Base-by-base conservation (phyloP, 2,888 invertebrate genomes). In the Dryomyza anilis region DNA sequence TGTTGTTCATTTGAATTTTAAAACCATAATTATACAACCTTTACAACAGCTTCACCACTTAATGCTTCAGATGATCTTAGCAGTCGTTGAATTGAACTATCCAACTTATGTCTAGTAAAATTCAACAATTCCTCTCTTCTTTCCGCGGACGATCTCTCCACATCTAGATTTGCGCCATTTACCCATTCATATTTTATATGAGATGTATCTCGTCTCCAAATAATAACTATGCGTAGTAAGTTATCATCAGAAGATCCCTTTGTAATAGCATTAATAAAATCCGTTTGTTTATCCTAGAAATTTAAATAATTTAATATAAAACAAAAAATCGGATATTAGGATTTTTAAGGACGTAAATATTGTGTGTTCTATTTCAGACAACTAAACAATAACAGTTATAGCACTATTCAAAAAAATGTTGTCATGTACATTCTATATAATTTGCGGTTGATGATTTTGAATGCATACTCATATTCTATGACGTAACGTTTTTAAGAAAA, bases 141-240 rank as follows among this genome's bases (percentile, higher is more conserved):
- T 72, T 83, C 73, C 64, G 78, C 76, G 29, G 76, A 73, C 19
- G 79, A 81, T 65, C 78, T 30, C 71, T 82, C 72, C 67, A 82
- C 63, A 74, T 78, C 67, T 48, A 80, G 64, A 58, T 76, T 76
- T 7, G 78, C 75, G 16, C 83, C 84, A 74, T 84, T 85, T 55
- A 87, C 86, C 95, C 96, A 97, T 81, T 96, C 95, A 81, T 95
- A 97, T 76, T 94, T 94, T 12, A 97, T 85, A 72, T 91, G 91
- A n/a, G 89, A 89, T 10, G 90, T 87, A 77, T 96, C 95, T 45
- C 92, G 88, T 1, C 96, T 88, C 96, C 96, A 97, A 69, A 96
- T 88, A 52, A 96, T 90, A 1, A 95, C 95, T 66, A 96, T 89
- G 72, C 93, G 89, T 67, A 93, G 85, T 48, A 91, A 84, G 56